Conservation (phyloP, 2,113 vertebrate genomes). For the Barbus barbus region DNA sequence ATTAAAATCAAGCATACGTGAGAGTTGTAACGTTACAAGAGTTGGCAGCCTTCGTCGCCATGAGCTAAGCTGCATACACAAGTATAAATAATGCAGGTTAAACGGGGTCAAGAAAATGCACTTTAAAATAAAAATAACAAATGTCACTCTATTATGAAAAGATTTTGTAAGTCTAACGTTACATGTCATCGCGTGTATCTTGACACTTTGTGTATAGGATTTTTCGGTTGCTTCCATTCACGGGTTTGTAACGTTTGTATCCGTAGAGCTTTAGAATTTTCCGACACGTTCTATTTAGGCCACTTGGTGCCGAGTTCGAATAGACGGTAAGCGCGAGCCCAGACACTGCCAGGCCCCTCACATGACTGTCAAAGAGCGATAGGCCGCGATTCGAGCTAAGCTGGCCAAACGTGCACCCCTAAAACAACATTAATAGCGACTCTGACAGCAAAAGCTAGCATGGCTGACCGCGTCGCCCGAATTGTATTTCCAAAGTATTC, state of each 20-base stretch:
- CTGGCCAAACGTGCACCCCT: not conserved
- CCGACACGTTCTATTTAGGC: slow-evolving; percentile 7
- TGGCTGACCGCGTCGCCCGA: too few relatives aligned
- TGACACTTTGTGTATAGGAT: not conserved
- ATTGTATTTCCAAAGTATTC: too few relatives aligned
- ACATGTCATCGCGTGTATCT: not conserved
- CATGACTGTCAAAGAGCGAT: slow-evolving; percentile 57
- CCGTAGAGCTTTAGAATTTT: not conserved
- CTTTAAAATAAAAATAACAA: not conserved
- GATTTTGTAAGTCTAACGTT: not conserved
- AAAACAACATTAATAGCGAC: not conserved
- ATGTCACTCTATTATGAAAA: not conserved
- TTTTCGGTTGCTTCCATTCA: not conserved
- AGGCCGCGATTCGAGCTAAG: slow-evolving; percentile 47
- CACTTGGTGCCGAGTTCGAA: slow-evolving; percentile 23
- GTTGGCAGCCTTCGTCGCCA: too few relatives aligned
- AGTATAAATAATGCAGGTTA: not conserved
- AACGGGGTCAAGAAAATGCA: not conserved
- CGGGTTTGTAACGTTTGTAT: not conserved
- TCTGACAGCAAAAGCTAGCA: not conserved
- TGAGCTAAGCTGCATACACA: not conserved
- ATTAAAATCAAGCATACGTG: not conserved
- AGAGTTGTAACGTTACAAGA: not conserved
- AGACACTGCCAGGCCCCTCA: slow-evolving; percentile 49
- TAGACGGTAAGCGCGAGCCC: not conserved